These are phyloP conservation scores for Dendrocopos noguchii DNA, from an alignment of 2,113 vertebrate species.

Conservation along the genomic window DNA sequence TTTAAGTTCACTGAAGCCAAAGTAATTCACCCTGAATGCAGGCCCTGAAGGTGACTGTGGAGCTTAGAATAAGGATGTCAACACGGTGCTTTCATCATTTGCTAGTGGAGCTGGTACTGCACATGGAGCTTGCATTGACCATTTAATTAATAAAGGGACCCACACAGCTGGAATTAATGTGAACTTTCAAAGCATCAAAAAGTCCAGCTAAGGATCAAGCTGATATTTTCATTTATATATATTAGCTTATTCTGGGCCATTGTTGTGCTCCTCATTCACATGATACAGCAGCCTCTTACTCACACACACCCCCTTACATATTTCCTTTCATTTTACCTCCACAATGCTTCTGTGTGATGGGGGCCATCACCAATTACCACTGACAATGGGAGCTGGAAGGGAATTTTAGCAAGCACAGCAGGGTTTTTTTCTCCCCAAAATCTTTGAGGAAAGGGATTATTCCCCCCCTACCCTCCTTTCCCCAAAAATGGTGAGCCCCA, in stretches of 20 bases:
- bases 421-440: constrained; percentile 27
- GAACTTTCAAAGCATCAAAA: constrained; percentile 73
- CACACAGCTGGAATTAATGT: constrained; percentile 64
- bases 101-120: constrained; percentile 31
- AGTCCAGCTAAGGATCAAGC: constrained; percentile 56
- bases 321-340: constrained; percentile 62
- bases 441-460: constrained; percentile 57
- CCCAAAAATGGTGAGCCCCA: neutral
- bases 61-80: constrained; percentile 65
- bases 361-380: constrained; percentile 67
- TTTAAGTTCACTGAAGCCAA: constrained; percentile 64
- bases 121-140: constrained; percentile 65
- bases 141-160: constrained; percentile 74
- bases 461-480: neutral
- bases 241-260: constrained; percentile 61
- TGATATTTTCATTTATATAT: constrained; percentile 74
- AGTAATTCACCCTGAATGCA: constrained; percentile 69
- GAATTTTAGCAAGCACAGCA: constrained; percentile 57
- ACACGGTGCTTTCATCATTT: constrained; percentile 60
- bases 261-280: constrained; percentile 43
- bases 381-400: constrained; percentile 59
- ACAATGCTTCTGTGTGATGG: constrained; percentile 30
- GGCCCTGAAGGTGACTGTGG: constrained; percentile 58
- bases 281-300: constrained; percentile 46
- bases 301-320: constrained; percentile 14